A percentile compares a stretch with the other conserved stretches of the same genome.
Evolutionary conservation across 2,797 vertebrate genomes (phyloP).

Genomic region (Chrysolophus pictus): DNA sequence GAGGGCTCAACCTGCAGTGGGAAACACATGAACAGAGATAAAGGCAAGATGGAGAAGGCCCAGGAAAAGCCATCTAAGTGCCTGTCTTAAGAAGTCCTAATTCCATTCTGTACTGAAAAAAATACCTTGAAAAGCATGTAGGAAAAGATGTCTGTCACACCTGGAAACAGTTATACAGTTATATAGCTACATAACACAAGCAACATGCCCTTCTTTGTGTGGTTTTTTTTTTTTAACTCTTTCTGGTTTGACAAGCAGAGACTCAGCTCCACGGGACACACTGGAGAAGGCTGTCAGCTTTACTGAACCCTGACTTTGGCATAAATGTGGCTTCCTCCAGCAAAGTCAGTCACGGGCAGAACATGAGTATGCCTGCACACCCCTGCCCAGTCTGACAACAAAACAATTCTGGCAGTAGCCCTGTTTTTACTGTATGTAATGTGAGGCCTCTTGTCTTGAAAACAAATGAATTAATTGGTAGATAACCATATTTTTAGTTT

Average conservation of each 20-base stretch:
- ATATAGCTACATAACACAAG: neutral
- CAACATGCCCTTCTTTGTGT: neutral
- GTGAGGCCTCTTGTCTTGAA: neutral
- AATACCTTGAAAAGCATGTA: neutral
- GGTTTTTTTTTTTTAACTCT: neutral
- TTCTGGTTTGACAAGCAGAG: neutral
- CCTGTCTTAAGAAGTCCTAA: neutral
- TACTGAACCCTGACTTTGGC: neutral
- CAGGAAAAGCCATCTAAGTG: neutral
- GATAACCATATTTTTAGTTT: neutral
- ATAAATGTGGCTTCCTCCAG: fast-evolving
- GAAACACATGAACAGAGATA: neutral
- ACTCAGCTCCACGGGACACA: neutral
- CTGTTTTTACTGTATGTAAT: neutral
- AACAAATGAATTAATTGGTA: neutral
- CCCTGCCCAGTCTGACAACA: neutral
- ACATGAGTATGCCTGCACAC: neutral
- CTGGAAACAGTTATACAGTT: neutral
- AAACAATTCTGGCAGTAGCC: neutral
- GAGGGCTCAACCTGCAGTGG: neutral
- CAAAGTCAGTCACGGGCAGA: neutral
- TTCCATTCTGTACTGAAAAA: neutral
- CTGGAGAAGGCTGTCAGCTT: neutral
- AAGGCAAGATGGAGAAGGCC: neutral
- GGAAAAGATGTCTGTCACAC: neutral